Conservation (phyloP, 2,797 vertebrate genomes). For the Schizopygopsis malacanthus region DNA sequence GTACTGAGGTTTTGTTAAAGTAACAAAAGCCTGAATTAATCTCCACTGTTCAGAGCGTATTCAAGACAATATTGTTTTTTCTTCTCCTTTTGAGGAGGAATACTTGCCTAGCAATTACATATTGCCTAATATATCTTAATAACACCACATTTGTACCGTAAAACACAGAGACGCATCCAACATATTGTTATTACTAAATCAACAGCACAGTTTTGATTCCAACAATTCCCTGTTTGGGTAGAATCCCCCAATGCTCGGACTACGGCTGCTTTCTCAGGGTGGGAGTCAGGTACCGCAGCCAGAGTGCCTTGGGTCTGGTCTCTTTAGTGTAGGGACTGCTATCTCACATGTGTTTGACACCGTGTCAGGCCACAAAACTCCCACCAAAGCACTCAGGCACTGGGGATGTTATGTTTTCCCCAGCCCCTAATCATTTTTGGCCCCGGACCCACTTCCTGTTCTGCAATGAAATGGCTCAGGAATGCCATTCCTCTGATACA, state of each 20-base stretch:
- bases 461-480: slow-evolving; percentile 90
- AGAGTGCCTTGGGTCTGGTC: slow-evolving; percentile 43
- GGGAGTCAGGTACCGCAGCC: slow-evolving; percentile 56
- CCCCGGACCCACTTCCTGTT: slow-evolving; percentile 89
- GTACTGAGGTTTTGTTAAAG: slow-evolving; percentile 20
- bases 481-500: slow-evolving; percentile 93
- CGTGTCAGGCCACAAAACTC: slow-evolving; percentile 85
- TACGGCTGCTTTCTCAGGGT: slow-evolving; percentile 55
- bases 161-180: slow-evolving; percentile 30
- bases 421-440: slow-evolving; percentile 93
- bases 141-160: slow-evolving; percentile 19
- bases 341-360: slow-evolving; percentile 92
- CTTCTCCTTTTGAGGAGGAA: slow-evolving; percentile 5
- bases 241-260: slow-evolving; percentile 19
- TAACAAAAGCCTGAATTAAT: slow-evolving; percentile 31
- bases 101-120: slow-evolving; percentile 13
- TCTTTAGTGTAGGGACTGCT: slow-evolving; percentile 54
- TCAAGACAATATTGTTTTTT: slow-evolving; percentile 7
- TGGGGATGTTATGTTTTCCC: slow-evolving; percentile 91
- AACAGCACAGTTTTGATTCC: slow-evolving; percentile 40
- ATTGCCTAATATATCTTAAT: slow-evolving; percentile 37
- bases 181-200: slow-evolving; percentile 39
- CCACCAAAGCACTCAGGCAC: slow-evolving; percentile 84
- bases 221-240: slow-evolving; percentile 29
- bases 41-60: slow-evolving; percentile 1